Conservation (phyloP, 2,888 invertebrate genomes). For the Deroplatys truncata region DNA sequence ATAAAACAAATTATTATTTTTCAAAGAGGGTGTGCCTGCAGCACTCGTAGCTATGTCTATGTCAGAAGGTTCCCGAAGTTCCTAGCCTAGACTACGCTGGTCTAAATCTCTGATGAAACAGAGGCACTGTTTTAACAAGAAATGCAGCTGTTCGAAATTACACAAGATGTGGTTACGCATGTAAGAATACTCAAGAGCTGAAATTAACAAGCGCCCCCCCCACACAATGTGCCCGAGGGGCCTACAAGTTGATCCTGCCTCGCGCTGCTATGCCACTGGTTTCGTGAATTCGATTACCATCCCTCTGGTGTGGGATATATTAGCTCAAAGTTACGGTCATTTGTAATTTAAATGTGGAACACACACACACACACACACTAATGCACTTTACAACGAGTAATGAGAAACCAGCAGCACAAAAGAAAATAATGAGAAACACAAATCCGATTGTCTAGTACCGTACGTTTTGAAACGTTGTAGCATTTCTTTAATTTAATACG, state of each 20-base stretch:
- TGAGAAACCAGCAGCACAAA: neutral
- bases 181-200: neutral
- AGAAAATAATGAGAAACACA: too few relatives aligned
- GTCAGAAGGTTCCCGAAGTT: too few relatives aligned
- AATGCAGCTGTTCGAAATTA: neutral
- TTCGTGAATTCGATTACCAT: neutral
- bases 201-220: neutral
- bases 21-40: too few relatives aligned
- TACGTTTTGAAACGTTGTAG: too few relatives aligned
- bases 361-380: neutral
- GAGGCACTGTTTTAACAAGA: neutral
- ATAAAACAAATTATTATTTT: too few relatives aligned
- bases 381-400: neutral
- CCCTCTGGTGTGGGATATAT: neutral
- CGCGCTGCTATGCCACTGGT: neutral
- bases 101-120: too few relatives aligned
- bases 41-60: too few relatives aligned
- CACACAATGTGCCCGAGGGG: neutral
- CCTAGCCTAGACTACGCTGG: too few relatives aligned
- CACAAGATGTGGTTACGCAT: neutral
- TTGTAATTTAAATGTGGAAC: neutral
- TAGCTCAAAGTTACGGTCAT: neutral
- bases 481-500: too few relatives aligned
- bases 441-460: too few relatives aligned
- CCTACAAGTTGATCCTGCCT: neutral